Conservation (phyloP, 2,888 invertebrate species). For the Pandemis cinnamomeana region DNA sequence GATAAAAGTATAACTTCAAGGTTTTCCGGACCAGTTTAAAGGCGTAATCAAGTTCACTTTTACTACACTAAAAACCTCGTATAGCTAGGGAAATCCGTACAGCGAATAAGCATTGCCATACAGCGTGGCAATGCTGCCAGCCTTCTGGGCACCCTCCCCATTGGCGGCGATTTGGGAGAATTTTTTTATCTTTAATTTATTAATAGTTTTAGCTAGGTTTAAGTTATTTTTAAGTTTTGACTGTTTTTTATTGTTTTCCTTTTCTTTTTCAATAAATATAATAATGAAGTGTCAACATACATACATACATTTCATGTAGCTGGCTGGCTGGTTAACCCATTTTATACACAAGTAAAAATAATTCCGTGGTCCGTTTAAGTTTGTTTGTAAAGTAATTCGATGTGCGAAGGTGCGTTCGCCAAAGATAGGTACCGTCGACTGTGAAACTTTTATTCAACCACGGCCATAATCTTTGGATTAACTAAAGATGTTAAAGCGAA, state of each 20-base stretch:
- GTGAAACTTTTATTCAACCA: conserved; percentile 57
- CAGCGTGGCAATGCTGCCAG: no score
- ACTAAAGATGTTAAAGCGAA: conserved; percentile 57
- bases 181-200: no score
- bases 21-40: no score
- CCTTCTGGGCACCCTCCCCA: no score
- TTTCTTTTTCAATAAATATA: no score
- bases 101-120: no score
- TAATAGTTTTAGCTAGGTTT: no score
- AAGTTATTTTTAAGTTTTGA: no score
- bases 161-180: no score
- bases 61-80: not conserved
- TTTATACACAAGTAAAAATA: conserved; percentile 21
- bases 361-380: conserved; percentile 31
- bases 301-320: conserved; percentile 8
- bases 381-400: conserved; percentile 37
- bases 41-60: not conserved
- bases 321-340: not conserved
- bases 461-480: conserved; percentile 62
- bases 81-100: not conserved
- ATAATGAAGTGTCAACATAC: no score
- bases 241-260: no score
- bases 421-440: conserved; percentile 47
- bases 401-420: conserved; percentile 35
- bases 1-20: no score